Conservation (phyloP, 2,797 vertebrate species). For the Champsocephalus esox region DNA sequence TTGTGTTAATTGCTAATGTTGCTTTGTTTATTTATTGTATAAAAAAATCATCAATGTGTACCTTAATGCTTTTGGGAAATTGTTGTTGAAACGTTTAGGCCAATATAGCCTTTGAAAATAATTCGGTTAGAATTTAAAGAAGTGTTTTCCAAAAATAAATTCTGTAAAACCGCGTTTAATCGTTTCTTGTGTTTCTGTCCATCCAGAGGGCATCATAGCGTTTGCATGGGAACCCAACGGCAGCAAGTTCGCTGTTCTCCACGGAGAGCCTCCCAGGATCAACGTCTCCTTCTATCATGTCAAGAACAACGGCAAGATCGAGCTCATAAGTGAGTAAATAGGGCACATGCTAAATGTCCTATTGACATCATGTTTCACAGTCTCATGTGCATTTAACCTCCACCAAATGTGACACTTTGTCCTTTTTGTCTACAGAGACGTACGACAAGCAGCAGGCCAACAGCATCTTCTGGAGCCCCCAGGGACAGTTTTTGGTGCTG, state of each 20-base stretch:
- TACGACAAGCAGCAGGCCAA: constrained; percentile 99
- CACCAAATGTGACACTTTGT: not conserved
- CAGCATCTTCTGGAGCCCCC: constrained; percentile 99
- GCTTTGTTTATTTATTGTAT: too few relatives aligned
- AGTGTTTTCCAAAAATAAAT: too few relatives aligned
- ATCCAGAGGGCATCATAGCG: constrained; percentile 94
- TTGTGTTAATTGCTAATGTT: too few relatives aligned
- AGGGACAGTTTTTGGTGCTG: constrained; percentile 97
- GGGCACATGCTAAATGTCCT: not conserved
- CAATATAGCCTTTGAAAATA: too few relatives aligned
- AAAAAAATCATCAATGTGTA: too few relatives aligned
- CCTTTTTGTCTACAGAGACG: constrained; percentile 84
- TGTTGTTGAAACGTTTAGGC: too few relatives aligned
- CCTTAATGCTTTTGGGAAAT: too few relatives aligned
- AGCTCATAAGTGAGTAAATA: constrained; percentile 92
- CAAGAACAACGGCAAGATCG: constrained; percentile 98
- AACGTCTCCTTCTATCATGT: constrained; percentile 96
- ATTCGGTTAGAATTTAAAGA: too few relatives aligned
- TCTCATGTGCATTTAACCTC: not conserved
- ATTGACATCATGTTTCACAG: not conserved
- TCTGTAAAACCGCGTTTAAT: not conserved
- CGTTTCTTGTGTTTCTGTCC: not conserved
- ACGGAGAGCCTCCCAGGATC: constrained; percentile 95
- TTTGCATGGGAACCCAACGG: constrained; percentile 99
- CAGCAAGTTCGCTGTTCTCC: constrained; percentile 97